phyloP scores from a whole-genome alignment of 2,797 vertebrate genomes.

The Geotria australis region DNA sequence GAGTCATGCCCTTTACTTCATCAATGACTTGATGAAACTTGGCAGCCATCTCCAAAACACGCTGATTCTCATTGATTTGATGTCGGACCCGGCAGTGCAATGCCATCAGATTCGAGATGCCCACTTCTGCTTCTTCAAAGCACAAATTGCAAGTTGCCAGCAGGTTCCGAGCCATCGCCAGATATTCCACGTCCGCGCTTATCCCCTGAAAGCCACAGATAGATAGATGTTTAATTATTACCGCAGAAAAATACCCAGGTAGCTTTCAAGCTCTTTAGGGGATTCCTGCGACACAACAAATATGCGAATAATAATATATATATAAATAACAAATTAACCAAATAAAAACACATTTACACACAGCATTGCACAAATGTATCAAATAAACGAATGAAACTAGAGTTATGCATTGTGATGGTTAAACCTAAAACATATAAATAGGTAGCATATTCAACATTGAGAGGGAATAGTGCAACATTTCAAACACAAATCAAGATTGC shows the following conservation, averaged over 20 bases:
- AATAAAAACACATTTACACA: too few species aligned
- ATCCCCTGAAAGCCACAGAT: constrained; percentile 18
- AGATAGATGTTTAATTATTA: background rate
- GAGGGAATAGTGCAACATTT: too few species aligned
- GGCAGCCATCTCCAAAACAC: constrained; percentile 20
- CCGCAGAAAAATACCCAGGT: background rate
- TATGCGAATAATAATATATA: background rate
- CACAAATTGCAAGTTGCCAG: constrained; percentile 15
- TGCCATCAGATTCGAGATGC: constrained; percentile 20
- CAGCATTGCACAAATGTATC: too few species aligned
- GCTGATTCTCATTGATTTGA: constrained; percentile 22
- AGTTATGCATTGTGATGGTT: too few species aligned
- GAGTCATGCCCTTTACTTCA: constrained; percentile 14
- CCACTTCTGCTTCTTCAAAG: constrained; percentile 16
- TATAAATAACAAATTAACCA: too few species aligned
- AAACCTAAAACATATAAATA: too few species aligned
- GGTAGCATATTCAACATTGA: too few species aligned
- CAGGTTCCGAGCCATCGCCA: constrained; percentile 21
- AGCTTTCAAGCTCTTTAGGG: too few species aligned
- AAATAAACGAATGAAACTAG: too few species aligned
- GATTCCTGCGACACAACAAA: too few species aligned
- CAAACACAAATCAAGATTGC: too few species aligned
- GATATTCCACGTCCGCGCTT: constrained; percentile 26
- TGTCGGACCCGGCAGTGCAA: constrained; percentile 24
- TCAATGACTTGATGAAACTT: constrained; percentile 30